Conservation (phyloP, 1,140 invertebrate species). For the Elysia chlorotica region DNA sequence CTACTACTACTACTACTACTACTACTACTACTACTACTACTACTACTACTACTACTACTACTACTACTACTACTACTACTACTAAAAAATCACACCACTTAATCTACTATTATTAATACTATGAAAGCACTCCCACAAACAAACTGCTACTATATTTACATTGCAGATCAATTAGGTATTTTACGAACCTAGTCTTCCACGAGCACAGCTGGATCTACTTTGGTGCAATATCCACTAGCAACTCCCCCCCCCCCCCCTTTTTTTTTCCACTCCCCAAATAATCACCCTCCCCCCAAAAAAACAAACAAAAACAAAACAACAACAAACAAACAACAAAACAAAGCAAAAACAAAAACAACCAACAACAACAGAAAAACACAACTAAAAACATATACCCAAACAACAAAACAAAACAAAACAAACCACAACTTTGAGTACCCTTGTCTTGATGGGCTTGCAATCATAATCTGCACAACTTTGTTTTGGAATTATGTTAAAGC, state of each 20-base stretch:
- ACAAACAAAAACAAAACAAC: too few relatives aligned
- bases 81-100: not conserved
- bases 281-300: too few relatives aligned
- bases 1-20: slow-evolving; percentile 6
- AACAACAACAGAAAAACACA: too few relatives aligned
- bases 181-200: not conserved
- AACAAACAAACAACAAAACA: too few relatives aligned
- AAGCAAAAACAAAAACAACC: too few relatives aligned
- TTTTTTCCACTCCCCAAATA: too few relatives aligned
- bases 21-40: slow-evolving; percentile 11
- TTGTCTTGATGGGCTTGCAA: too few relatives aligned
- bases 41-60: slow-evolving; percentile 20
- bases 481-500: too few relatives aligned
- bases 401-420: too few relatives aligned
- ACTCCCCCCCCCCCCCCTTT: not conserved
- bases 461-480: too few relatives aligned
- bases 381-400: too few relatives aligned
- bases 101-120: not conserved
- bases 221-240: not conserved
- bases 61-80: slow-evolving; percentile 21
- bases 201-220: not conserved
- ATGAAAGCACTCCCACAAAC: not conserved
- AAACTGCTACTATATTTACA: not conserved
- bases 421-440: too few relatives aligned
- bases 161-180: not conserved